phyloP scores from a whole-genome alignment of 2,888 invertebrate species.

The Caenorhabditis sp. region DNA sequence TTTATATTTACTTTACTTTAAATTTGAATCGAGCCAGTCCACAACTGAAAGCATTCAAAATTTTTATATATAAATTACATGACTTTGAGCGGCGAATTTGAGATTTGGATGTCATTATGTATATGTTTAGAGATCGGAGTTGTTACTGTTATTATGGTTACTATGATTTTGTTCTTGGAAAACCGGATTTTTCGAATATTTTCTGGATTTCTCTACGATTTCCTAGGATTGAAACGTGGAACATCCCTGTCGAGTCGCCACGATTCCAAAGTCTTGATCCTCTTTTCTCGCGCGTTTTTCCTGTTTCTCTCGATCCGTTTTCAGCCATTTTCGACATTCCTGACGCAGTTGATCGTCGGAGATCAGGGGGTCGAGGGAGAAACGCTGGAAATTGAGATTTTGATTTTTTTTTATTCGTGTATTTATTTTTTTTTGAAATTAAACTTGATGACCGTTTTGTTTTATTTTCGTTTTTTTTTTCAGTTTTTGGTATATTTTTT shows the following conservation, averaged over 20 bases:
- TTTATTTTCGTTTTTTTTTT: too few species aligned
- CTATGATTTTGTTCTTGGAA: too few species aligned
- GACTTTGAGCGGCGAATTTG: not conserved
- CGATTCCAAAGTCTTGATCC: slow-evolving; percentile 5
- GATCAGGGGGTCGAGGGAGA: slow-evolving; percentile 33
- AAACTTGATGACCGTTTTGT: too few species aligned
- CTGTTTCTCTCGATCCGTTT: slow-evolving; percentile 16
- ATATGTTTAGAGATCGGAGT: too few species aligned
- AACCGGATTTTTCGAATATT: too few species aligned
- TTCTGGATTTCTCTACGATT: not conserved
- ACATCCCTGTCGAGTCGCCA: slow-evolving; percentile 27
- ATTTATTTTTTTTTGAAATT: too few species aligned
- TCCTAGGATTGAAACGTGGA: slow-evolving; percentile 15
- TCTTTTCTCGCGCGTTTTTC: not conserved
- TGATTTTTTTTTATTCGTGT: too few species aligned
- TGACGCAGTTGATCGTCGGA: slow-evolving; percentile 34
- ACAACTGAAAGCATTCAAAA: not conserved
- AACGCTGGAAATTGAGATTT: slow-evolving; percentile 44
- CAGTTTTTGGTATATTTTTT: too few species aligned
- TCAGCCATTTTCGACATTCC: slow-evolving; percentile 39
- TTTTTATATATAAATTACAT: not conserved
- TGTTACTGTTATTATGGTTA: too few species aligned
- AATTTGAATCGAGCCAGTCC: too few species aligned
- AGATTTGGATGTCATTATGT: too few species aligned
- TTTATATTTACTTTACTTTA: too few species aligned